Conservation (phyloP, 2,888 invertebrate genomes). For the Scotopteryx bipunctaria region DNA sequence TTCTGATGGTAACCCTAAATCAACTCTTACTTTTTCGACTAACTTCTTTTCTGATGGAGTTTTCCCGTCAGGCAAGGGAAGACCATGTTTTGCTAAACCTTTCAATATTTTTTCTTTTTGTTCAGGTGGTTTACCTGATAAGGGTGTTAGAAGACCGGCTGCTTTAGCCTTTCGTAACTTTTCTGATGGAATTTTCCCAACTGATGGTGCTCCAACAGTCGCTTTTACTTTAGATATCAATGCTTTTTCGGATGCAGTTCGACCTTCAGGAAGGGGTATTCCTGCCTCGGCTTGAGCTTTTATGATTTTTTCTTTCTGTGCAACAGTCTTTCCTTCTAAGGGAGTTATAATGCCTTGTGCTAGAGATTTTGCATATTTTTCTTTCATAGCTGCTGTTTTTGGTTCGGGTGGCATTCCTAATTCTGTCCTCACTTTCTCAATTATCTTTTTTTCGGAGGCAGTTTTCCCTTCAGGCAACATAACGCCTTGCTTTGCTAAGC, state of each 20-base stretch:
- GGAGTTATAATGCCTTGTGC: constrained; percentile 42
- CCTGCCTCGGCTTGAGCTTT: constrained; percentile 38
- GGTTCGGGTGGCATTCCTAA: constrained; percentile 36
- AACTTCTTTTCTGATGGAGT: constrained; percentile 42
- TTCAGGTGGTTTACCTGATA: constrained; percentile 41
- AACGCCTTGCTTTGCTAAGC: constrained; percentile 40
- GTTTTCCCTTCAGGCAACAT: constrained; percentile 49
- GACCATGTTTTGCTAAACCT: constrained; percentile 34
- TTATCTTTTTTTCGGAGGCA: constrained; percentile 42
- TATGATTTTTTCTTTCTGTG: constrained; percentile 44
- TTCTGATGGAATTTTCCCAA: constrained; percentile 33
- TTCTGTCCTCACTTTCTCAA: constrained; percentile 37
- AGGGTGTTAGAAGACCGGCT: constrained; percentile 43
- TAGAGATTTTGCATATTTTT: constrained; percentile 33
- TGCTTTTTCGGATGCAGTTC: constrained; percentile 45
- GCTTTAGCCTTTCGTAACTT: constrained; percentile 44
- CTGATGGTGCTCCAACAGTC: constrained; percentile 26
- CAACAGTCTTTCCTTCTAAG: constrained; percentile 40
- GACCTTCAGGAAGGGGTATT: constrained; percentile 44
- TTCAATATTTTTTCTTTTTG: constrained; percentile 46
- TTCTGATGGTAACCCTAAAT: not conserved
- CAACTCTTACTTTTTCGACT: constrained; percentile 35
- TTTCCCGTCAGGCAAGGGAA: constrained; percentile 47
- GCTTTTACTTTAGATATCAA: constrained; percentile 32
- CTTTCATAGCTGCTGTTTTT: constrained; percentile 32